Evolutionary conservation across 2,797 vertebrate genomes (phyloP).

Genomic region (Galagoides demidoff): DNA sequence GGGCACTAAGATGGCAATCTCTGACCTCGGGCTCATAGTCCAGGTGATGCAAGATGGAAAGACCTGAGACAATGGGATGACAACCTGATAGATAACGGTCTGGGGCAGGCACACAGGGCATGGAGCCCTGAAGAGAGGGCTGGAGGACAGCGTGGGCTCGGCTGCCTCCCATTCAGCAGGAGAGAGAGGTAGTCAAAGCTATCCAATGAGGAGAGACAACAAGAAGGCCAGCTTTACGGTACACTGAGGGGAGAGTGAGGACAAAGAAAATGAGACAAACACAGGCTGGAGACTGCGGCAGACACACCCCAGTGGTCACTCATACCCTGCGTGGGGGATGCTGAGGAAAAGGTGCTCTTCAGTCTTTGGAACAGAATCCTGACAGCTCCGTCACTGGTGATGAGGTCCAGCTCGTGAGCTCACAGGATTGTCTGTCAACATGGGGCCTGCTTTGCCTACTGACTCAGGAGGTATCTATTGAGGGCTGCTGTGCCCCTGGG

Average conservation of each 20-base stretch:
- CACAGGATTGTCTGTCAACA: neutral
- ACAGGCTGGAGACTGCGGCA: neutral
- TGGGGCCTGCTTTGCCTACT: neutral
- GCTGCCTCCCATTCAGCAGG: neutral
- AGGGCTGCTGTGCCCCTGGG: neutral
- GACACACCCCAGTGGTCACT: neutral
- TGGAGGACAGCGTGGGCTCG: neutral
- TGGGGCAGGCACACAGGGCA: neutral
- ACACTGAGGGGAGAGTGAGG: no score
- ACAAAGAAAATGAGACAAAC: neutral
- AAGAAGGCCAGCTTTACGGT: no score
- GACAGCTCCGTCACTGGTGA: neutral
- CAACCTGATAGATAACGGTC: neutral
- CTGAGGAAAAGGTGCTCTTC: neutral
- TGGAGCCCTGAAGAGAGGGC: neutral
- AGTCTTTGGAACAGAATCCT: neutral
- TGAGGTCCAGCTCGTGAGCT: neutral
- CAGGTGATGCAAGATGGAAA: neutral
- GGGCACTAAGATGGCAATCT: neutral
- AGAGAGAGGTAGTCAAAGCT: neutral
- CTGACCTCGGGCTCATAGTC: neutral
- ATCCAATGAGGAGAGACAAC: neutral
- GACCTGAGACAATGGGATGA: rapidly evolving
- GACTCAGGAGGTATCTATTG: neutral
- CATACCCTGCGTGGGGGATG: neutral